Conservation (phyloP, 30 jellyfish, hydroid and myxozoan species). For the Nemopilema nomurai region DNA sequence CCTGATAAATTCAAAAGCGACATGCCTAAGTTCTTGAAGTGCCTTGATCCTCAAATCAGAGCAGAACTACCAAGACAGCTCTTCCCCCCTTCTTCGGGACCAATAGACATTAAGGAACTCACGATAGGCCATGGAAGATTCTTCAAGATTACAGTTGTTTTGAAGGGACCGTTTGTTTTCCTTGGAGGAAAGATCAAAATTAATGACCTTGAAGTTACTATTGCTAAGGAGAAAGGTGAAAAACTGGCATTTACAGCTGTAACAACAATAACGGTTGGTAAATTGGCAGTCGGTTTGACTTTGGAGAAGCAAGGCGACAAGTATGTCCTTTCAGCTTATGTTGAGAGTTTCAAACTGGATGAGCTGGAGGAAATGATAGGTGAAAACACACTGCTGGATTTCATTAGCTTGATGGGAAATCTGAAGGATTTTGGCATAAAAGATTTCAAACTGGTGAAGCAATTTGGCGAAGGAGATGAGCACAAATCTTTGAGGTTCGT, state of each 20-base stretch:
- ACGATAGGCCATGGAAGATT: conserved; percentile 53
- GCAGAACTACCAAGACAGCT: conserved; percentile 80
- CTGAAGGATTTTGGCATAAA: conserved; percentile 64
- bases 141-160: conserved; percentile 45
- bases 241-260: conserved; percentile 41
- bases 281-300: conserved; percentile 58
- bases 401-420: conserved; percentile 39
- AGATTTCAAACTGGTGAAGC: conserved; percentile 56
- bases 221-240: conserved; percentile 29
- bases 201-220: conserved; percentile 52
- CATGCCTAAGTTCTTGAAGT: conserved; percentile 59
- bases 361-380: conserved; percentile 66
- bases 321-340: conserved; percentile 51
- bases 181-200: conserved; percentile 58
- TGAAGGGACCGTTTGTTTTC: conserved; percentile 72
- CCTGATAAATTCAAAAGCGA: conserved; percentile 66
- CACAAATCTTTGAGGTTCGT: conserved; percentile 41
- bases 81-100: conserved; percentile 62
- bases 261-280: conserved; percentile 62
- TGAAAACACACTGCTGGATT: neutral
- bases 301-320: conserved; percentile 55
- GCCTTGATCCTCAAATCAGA: conserved; percentile 66
- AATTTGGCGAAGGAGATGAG: conserved; percentile 56
- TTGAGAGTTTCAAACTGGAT: conserved; percentile 49
- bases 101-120: conserved; percentile 60